Percentiles rank a stretch among this genome's conserved stretches.
Evolutionary conservation across 2,113 vertebrate species (phyloP).

Genomic region (Phoenicopterus ruber): DNA sequence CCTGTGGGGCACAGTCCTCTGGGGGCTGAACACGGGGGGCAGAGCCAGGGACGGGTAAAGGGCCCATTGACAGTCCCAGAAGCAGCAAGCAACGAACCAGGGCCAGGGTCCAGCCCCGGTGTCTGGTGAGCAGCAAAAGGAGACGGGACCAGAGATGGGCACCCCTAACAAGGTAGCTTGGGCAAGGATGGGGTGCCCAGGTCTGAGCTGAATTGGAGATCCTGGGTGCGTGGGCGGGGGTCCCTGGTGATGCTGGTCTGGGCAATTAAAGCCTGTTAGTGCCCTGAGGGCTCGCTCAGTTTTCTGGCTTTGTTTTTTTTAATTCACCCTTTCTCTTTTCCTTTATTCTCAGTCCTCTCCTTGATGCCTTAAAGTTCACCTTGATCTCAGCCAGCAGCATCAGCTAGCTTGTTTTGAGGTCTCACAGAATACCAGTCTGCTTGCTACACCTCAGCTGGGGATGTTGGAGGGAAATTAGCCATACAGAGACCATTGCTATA

Average conservation of each 20-base stretch:
- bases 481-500: neutral
- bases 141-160: neutral
- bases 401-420: neutral
- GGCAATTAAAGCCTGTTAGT: neutral
- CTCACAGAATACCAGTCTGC: neutral
- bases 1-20: rapidly evolving
- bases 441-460: neutral
- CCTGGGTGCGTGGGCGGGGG: neutral
- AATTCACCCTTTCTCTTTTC: neutral
- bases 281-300: neutral
- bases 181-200: neutral
- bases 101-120: too few species aligned
- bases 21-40: neutral
- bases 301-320: neutral
- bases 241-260: neutral
- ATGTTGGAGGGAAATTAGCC: neutral
- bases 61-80: neutral
- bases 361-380: neutral
- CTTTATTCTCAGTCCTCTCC: neutral
- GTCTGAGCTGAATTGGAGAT: neutral
- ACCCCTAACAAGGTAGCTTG: too few species aligned
- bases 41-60: neutral
- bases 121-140: neutral
- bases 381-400: neutral
- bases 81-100: neutral